These are phyloP conservation scores for Cataglyphis hispanica DNA, from an alignment of 1,140 invertebrate species.

Conservation along the genomic window DNA sequence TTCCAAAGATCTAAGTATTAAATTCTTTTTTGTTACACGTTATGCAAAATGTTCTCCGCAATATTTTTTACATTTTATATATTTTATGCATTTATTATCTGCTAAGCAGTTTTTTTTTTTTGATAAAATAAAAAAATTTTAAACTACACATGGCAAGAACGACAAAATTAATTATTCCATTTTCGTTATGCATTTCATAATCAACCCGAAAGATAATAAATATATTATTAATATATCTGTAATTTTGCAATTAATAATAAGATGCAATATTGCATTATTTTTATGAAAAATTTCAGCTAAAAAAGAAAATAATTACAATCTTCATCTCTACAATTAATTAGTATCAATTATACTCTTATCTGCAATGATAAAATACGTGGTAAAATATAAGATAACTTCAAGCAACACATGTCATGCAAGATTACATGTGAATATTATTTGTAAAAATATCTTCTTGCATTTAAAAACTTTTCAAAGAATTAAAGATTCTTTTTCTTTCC, in stretches of 20 bases:
- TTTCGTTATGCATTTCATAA: background rate
- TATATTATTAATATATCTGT: slow-evolving; percentile 11
- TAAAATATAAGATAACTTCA: too few relatives aligned
- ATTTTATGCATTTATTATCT: too few relatives aligned
- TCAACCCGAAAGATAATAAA: background rate
- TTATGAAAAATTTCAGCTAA: background rate
- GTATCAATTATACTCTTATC: too few relatives aligned
- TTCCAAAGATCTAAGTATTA: background rate
- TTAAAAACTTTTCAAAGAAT: background rate
- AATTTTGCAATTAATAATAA: background rate
- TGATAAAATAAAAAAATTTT: background rate
- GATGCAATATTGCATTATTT: slow-evolving; percentile 11
- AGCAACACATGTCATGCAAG: too few relatives aligned
- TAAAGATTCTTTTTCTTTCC: background rate
- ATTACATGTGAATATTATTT: too few relatives aligned
- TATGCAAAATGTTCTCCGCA: background rate
- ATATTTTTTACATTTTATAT: background rate
- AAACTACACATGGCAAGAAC: background rate
- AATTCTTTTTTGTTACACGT: background rate
- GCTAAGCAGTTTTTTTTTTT: slow-evolving; percentile 14
- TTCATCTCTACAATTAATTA: too few relatives aligned
- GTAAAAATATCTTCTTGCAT: background rate
- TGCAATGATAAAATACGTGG: too few relatives aligned
- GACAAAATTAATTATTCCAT: background rate
- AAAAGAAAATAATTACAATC: background rate